Conservation (phyloP, 2,113 vertebrate genomes). For the Aepyceros melampus region DNA sequence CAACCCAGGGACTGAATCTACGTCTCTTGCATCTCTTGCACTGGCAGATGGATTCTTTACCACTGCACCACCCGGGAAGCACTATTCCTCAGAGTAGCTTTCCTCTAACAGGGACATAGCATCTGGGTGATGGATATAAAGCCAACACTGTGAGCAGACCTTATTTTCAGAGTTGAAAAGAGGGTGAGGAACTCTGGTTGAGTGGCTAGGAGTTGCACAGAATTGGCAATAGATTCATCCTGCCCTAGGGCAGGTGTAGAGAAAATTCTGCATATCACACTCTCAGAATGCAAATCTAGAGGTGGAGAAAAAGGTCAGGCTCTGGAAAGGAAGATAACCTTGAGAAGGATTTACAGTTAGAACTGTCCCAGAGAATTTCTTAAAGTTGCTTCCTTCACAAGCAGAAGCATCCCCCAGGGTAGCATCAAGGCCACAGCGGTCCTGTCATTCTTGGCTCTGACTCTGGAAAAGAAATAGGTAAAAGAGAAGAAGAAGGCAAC, state of each 20-base stretch:
- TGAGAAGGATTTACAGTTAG: not conserved
- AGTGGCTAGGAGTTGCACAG: constrained; percentile 54
- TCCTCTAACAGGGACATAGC: not conserved
- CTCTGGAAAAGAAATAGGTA: not conserved
- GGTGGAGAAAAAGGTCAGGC: not conserved
- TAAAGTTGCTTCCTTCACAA: not conserved
- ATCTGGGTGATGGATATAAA: not conserved
- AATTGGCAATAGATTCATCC: constrained; percentile 54
- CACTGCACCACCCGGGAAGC: not conserved
- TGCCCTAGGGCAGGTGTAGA: constrained; percentile 50
- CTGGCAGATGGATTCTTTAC: not conserved
- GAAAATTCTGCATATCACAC: constrained; percentile 57
- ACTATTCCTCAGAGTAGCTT: not conserved
- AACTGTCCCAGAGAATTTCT: not conserved
- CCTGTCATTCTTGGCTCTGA: not conserved
- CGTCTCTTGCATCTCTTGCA: not conserved
- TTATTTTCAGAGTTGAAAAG: constrained; percentile 70
- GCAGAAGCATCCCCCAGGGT: not conserved
- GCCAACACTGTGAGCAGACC: not conserved
- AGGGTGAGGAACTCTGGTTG: constrained; percentile 58
- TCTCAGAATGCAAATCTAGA: constrained; percentile 56
- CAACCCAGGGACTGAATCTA: not conserved
- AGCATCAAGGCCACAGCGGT: not conserved
- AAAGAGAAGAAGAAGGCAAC: not conserved
- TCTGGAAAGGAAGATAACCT: constrained; percentile 38